Conservation (phyloP, 2,888 invertebrate species). For the Epistrophella euchroma region DNA sequence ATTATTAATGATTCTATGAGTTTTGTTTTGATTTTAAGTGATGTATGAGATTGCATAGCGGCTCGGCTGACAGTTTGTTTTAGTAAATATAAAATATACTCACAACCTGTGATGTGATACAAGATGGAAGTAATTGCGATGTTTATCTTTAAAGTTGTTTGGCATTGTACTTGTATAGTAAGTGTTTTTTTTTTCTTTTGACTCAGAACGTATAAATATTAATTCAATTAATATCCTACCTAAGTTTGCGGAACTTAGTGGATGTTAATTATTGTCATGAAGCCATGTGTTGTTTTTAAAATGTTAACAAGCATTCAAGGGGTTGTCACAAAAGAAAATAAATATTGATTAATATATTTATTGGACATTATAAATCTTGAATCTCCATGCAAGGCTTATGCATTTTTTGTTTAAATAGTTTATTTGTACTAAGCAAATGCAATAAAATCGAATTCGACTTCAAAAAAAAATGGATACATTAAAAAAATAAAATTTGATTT, state of each 20-base stretch:
- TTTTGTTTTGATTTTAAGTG: conserved; percentile 28
- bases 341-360: background rate
- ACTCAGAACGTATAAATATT: conserved; percentile 9
- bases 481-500: no score
- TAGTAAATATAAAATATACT: background rate
- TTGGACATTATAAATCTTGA: background rate
- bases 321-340: background rate
- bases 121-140: background rate
- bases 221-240: conserved; percentile 12
- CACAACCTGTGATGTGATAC: background rate
- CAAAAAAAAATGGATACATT: no score
- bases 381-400: background rate
- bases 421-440: background rate
- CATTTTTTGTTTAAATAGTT: background rate
- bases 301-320: background rate
- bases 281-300: conserved; percentile 1
- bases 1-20: conserved; percentile 35
- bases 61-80: conserved; percentile 4
- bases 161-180: background rate
- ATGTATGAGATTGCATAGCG: conserved; percentile 21
- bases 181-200: background rate
- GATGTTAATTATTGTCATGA: background rate
- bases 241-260: conserved; percentile 8
- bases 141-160: conserved; percentile 24
- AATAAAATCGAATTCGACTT: no score